phyloP scores from a whole-genome alignment of 1,140 invertebrate species.

The Caenorhabditis brenneri region DNA sequence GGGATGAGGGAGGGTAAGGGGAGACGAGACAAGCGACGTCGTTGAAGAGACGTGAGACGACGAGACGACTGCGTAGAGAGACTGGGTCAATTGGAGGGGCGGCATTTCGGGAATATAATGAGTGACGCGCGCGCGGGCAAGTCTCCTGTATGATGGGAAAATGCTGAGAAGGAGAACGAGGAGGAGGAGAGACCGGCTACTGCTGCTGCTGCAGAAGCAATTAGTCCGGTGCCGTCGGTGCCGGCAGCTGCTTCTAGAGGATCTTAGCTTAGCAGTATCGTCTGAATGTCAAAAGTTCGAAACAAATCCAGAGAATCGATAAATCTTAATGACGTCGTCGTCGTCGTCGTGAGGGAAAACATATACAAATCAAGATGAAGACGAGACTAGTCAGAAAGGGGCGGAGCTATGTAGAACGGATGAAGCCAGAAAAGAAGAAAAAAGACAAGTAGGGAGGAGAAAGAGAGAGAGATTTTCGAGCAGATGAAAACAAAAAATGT shows the following conservation, averaged over 20 bases:
- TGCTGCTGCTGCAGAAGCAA: background rate
- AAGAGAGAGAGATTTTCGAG: no score
- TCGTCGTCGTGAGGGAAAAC: background rate
- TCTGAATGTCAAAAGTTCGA: no score
- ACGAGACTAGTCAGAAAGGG: background rate
- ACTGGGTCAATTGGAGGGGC: background rate
- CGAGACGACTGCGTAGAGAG: background rate
- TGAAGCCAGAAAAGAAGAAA: background rate
- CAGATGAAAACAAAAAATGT: no score
- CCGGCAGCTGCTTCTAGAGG: no score
- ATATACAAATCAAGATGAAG: no score
- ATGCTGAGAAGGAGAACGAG: background rate
- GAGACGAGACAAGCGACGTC: background rate
- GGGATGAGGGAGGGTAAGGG: no score
- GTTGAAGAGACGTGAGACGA: background rate
- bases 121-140: background rate
- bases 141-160: no score
- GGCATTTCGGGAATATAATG: slow-evolving; percentile 39
- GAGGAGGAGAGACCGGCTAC: no score
- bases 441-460: background rate
- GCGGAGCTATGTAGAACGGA: background rate
- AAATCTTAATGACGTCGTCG: background rate
- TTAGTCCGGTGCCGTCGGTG: no score
- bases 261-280: no score
- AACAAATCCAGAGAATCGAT: no score